Conservation (phyloP, 2,113 vertebrate genomes). For the Thalassarche chlororhynchos region DNA sequence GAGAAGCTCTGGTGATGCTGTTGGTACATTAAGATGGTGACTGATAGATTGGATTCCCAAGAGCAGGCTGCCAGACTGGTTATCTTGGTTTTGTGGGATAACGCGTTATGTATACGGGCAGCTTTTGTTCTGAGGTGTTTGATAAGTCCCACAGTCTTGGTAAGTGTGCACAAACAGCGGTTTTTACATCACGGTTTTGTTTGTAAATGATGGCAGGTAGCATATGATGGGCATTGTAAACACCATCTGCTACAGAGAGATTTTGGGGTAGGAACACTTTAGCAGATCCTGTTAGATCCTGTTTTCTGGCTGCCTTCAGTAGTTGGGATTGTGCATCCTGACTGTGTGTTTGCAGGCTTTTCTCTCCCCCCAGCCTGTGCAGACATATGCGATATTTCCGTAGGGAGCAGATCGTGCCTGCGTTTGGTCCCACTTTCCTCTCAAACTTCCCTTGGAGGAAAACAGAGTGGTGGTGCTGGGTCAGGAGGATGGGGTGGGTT, state of each 20-base stretch:
- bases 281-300: background rate
- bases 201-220: background rate
- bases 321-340: background rate
- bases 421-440: background rate
- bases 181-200: fast-evolving
- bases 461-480: no score
- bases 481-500: background rate
- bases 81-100: background rate
- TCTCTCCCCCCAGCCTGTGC: background rate
- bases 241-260: background rate
- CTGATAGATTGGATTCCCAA: background rate
- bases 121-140: background rate
- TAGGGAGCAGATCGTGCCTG: background rate
- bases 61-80: background rate
- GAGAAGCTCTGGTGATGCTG: background rate
- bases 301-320: background rate
- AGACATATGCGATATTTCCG: fast-evolving
- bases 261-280: background rate
- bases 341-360: background rate
- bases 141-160: background rate
- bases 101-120: fast-evolving
- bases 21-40: background rate
- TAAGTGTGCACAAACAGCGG: background rate
- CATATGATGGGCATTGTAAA: background rate
- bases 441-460: background rate